A percentile compares a stretch with the other conserved stretches of the same genome.
Conservation (phyloP, 2,113 vertebrate genomes). For the Scalopus aquaticus region DNA sequence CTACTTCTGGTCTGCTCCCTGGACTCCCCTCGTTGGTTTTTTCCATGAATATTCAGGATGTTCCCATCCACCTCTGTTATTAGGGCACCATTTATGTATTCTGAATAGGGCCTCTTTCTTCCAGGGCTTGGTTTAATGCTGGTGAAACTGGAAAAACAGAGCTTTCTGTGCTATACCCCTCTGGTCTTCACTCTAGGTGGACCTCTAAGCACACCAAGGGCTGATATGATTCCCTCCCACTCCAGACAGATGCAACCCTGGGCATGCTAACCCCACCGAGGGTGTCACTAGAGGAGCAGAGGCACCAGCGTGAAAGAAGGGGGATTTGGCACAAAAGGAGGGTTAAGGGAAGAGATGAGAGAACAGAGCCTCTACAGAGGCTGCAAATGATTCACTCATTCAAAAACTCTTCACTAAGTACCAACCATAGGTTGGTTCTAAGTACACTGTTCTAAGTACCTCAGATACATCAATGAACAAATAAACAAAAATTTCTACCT, state of each 20-base stretch:
- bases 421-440: too few relatives aligned
- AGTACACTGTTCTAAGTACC: neutral
- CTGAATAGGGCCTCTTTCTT: neutral
- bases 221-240: neutral
- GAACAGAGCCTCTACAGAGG: neutral
- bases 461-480: neutral
- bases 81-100: neutral
- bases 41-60: neutral
- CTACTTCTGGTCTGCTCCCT: neutral
- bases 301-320: neutral
- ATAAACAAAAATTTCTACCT: neutral
- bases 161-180: neutral
- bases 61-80: neutral
- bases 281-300: rapidly evolving
- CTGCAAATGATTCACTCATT: neutral
- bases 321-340: neutral
- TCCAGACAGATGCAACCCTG: neutral
- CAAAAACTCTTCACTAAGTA: neutral
- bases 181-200: neutral
- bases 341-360: neutral
- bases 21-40: neutral
- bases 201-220: neutral
- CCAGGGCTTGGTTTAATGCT: neutral
- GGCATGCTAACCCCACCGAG: neutral
- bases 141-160: neutral